These are phyloP conservation scores for Paralinhomoeus sp. DNA, from an alignment of 2,888 invertebrate genomes.

Conservation along the genomic window DNA sequence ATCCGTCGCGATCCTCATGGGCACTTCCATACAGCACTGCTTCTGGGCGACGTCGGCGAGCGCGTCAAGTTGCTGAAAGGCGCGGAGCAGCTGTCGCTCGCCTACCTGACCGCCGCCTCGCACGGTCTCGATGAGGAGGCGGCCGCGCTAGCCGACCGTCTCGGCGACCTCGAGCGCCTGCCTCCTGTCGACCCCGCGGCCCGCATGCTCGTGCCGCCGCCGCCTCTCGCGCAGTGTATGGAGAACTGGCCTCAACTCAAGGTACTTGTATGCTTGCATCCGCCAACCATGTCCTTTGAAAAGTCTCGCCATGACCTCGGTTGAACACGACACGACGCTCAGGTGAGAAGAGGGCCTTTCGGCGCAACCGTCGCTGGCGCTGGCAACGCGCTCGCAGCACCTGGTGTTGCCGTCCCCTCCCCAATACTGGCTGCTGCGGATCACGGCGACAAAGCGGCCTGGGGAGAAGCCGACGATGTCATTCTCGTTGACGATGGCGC, in stretches of 20 bases:
- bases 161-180: constrained; percentile 27
- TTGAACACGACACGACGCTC: neutral
- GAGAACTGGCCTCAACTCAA: constrained; percentile 90
- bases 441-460: constrained; percentile 30
- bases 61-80: constrained; percentile 48
- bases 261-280: too few relatives aligned
- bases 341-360: neutral
- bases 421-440: constrained; percentile 25
- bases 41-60: constrained; percentile 72
- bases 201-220: constrained; percentile 52
- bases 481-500: constrained; percentile 42
- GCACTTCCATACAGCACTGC: constrained; percentile 79
- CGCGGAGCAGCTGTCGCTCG: constrained; percentile 37
- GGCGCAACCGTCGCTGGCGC: constrained; percentile 19
- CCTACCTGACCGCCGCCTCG: constrained; percentile 78
- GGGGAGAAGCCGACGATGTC: constrained; percentile 61
- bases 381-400: neutral
- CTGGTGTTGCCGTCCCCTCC: neutral
- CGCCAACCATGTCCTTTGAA: constrained; percentile 35
- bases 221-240: constrained; percentile 68
- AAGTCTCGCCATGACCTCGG: neutral
- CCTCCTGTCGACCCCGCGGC: constrained; percentile 54
- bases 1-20: constrained; percentile 80
- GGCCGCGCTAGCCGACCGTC: constrained; percentile 34
- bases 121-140: constrained; percentile 64